A percentile compares a stretch with the other conserved stretches of the same genome.
Conservation (phyloP, 2,888 invertebrate species). For the Eupithecia abbreviata region DNA sequence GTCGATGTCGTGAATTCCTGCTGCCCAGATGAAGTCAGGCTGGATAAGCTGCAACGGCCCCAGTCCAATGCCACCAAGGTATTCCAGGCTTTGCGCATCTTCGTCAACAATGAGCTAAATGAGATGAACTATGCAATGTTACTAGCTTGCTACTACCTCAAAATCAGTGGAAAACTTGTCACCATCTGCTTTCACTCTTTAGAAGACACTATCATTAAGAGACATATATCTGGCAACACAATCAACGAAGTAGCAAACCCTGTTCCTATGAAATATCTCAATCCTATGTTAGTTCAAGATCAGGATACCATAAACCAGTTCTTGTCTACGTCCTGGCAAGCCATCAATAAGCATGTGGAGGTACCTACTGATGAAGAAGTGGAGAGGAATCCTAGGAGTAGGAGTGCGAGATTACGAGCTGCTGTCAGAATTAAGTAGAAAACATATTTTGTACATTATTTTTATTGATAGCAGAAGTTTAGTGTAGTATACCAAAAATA, state of each 20-base stretch:
- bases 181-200: slow-evolving; percentile 96
- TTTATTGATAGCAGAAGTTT: neutral
- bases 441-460: slow-evolving; percentile 7
- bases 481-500: slow-evolving; percentile 8
- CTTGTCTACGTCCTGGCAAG: slow-evolving; percentile 88
- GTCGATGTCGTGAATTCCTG: slow-evolving; percentile 88
- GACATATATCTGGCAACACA: slow-evolving; percentile 92
- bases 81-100: slow-evolving; percentile 96
- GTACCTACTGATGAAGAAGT: slow-evolving; percentile 90
- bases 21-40: slow-evolving; percentile 80
- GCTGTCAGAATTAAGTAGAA: slow-evolving; percentile 87
- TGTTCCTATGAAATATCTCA: slow-evolving; percentile 88
- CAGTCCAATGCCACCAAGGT: slow-evolving; percentile 95
- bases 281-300: slow-evolving; percentile 84
- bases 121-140: slow-evolving; percentile 95
- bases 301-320: slow-evolving; percentile 85
- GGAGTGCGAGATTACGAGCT: slow-evolving; percentile 95
- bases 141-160: slow-evolving; percentile 89
- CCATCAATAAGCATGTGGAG: slow-evolving; percentile 91
- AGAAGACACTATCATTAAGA: slow-evolving; percentile 96
- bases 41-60: slow-evolving; percentile 89
- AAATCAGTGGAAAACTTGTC: slow-evolving; percentile 90
- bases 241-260: slow-evolving; percentile 88
- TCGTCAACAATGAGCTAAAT: slow-evolving; percentile 98
- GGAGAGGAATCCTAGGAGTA: slow-evolving; percentile 90